Percentiles rank a stretch among this genome's conserved stretches.
Conservation (phyloP, 2,888 invertebrate genomes). For the Ischnus inquisitorius region DNA sequence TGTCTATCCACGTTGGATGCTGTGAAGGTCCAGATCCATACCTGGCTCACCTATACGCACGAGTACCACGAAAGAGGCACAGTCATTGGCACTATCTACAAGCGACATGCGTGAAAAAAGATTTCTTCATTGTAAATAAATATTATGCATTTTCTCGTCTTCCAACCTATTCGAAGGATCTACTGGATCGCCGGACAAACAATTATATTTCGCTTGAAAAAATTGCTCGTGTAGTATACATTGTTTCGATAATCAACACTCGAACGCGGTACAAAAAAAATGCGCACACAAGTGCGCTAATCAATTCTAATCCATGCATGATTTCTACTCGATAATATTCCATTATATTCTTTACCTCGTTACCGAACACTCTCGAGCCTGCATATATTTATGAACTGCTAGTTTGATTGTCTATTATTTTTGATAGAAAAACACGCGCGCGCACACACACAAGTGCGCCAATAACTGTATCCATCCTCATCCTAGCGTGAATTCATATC, state of each 20-base stretch:
- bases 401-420: too few relatives aligned
- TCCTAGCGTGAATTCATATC: background rate
- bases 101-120: background rate
- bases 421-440: background rate
- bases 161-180: background rate
- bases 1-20: conserved; percentile 15
- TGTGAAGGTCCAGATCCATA: conserved; percentile 21
- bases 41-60: conserved; percentile 69
- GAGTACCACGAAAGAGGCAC: conserved; percentile 16
- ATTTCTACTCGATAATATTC: too few relatives aligned
- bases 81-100: background rate
- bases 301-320: too few relatives aligned
- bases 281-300: too few relatives aligned
- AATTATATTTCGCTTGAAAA: background rate
- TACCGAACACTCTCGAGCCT: background rate
- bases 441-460: background rate
- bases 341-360: background rate
- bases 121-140: background rate
- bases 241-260: too few relatives aligned
- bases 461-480: background rate
- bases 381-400: background rate
- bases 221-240: too few relatives aligned
- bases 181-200: background rate
- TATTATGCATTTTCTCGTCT: background rate
- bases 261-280: too few relatives aligned